Evolutionary conservation across 1,140 invertebrate species (phyloP).

Genomic region (Solenopsis invicta): DNA sequence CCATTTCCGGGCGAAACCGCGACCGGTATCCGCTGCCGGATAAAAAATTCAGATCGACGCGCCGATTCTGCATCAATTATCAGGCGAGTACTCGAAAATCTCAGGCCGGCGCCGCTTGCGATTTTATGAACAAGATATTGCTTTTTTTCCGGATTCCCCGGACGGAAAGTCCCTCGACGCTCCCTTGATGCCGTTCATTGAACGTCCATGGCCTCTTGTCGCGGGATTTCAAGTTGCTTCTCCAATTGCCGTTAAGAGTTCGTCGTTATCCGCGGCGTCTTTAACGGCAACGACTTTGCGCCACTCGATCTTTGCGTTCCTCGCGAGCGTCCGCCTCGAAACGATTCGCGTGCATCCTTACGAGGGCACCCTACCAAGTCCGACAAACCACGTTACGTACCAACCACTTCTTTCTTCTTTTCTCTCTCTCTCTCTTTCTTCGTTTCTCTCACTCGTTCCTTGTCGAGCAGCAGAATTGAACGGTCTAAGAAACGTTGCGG

Average conservation of each 20-base stretch:
- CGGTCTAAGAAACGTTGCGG: slow-evolving; percentile 28
- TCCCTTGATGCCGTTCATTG: too few species aligned
- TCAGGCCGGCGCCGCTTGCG: background rate
- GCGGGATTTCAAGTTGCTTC: slow-evolving; percentile 46
- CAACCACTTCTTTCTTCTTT: background rate
- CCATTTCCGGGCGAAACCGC: slow-evolving; percentile 52
- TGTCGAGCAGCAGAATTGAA: slow-evolving; percentile 28
- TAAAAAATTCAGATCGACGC: slow-evolving; percentile 51
- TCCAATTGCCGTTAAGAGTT: slow-evolving; percentile 66
- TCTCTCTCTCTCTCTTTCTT: background rate
- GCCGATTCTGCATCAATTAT: slow-evolving; percentile 53
- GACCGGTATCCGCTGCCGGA: background rate
- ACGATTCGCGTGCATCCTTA: slow-evolving; percentile 52
- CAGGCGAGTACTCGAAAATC: background rate
- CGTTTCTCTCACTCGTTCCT: background rate
- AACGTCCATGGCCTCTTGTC: slow-evolving; percentile 22
- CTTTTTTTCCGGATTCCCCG: background rate
- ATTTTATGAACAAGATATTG: slow-evolving; percentile 29
- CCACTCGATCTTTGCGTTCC: slow-evolving; percentile 59
- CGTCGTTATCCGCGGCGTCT: slow-evolving; percentile 53
- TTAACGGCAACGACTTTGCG: slow-evolving; percentile 66
- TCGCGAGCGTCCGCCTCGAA: slow-evolving; percentile 34
- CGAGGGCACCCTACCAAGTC: slow-evolving; percentile 7
- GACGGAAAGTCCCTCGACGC: slow-evolving; percentile 12
- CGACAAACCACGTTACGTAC: slow-evolving; percentile 27